Conservation (phyloP, 2,797 vertebrate species). For the Tangara arthus region DNA sequence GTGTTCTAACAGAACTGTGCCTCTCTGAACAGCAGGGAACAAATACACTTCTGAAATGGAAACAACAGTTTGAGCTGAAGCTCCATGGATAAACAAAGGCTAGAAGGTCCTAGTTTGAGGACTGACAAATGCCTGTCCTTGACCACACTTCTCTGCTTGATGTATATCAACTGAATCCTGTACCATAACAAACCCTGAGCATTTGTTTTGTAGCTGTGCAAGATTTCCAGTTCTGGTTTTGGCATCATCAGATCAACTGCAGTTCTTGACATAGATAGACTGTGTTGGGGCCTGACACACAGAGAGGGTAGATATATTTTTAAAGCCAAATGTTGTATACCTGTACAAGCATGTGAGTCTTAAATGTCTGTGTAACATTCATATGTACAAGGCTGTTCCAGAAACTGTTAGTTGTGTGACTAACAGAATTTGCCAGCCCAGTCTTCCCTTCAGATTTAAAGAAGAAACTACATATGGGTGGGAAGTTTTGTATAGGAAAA, state of each 20-base stretch:
- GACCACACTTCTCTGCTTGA: not conserved
- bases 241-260: not conserved
- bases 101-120: not conserved
- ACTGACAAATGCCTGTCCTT: not conserved
- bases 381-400: not conserved
- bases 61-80: not conserved
- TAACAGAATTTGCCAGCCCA: not conserved
- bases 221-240: not conserved
- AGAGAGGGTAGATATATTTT: not conserved
- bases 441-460: not conserved
- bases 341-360: not conserved
- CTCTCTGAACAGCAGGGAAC: not conserved
- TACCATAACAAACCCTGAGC: not conserved
- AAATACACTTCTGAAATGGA: not conserved
- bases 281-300: not conserved
- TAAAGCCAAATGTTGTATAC: not conserved
- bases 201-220: not conserved
- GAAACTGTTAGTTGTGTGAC: not conserved
- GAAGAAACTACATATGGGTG: not conserved
- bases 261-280: not conserved
- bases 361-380: not conserved
- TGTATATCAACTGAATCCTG: not conserved
- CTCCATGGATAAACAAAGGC: not conserved
- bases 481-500: not conserved
- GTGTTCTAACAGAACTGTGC: not conserved